phyloP scores from a whole-genome alignment of 2,888 invertebrate genomes.

The Drosophila paramelanica region DNA sequence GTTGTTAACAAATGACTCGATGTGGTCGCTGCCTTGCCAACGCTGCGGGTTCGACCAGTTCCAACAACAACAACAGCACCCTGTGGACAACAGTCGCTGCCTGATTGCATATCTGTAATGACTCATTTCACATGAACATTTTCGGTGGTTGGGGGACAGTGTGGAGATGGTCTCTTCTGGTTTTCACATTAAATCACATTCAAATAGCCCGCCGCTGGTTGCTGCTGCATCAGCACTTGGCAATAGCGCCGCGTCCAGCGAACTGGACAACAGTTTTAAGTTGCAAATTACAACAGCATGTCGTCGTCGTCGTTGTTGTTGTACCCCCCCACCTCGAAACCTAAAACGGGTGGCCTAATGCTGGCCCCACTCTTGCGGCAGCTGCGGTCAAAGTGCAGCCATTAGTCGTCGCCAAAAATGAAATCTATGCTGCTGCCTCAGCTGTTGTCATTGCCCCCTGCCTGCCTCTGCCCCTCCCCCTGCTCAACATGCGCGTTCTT shows the following conservation, averaged over 20 bases:
- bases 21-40: slow-evolving; percentile 64
- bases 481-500: slow-evolving; percentile 68
- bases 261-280: slow-evolving; percentile 67
- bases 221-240: slow-evolving; percentile 64
- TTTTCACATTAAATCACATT: slow-evolving; percentile 68
- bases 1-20: slow-evolving; percentile 81
- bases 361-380: slow-evolving; percentile 53
- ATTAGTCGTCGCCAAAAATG: slow-evolving; percentile 77
- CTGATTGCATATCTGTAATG: slow-evolving; percentile 80
- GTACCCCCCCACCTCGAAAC: background rate
- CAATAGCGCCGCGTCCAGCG: slow-evolving; percentile 44
- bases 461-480: background rate
- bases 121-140: slow-evolving; percentile 79
- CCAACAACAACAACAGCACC: slow-evolving; percentile 12
- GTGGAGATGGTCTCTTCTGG: slow-evolving; percentile 16
- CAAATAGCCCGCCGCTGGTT: slow-evolving; percentile 48
- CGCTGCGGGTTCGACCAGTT: slow-evolving; percentile 45
- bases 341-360: slow-evolving; percentile 36
- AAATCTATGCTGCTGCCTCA: slow-evolving; percentile 62
- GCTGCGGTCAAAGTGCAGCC: slow-evolving; percentile 73
- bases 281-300: slow-evolving; percentile 69
- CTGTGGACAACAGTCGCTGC: slow-evolving; percentile 36
- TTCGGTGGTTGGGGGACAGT: slow-evolving; percentile 9
- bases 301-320: slow-evolving; percentile 20
- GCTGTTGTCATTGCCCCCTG: no score